Evolutionary conservation across 2,888 invertebrate genomes (phyloP), one percentile per base, ranked within the genome.

Genomic region (Toxonevra muliebris): DNA sequence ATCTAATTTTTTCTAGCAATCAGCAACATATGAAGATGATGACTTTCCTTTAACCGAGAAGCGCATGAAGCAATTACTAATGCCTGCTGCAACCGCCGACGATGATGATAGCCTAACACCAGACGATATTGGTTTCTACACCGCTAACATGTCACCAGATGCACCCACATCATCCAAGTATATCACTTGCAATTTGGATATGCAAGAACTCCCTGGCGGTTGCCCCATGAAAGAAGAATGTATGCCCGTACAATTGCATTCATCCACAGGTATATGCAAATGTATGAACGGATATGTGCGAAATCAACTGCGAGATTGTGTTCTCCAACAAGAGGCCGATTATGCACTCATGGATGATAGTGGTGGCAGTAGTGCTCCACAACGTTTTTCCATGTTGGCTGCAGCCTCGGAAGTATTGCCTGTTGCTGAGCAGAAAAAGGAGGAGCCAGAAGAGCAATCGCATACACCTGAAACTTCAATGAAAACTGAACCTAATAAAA

Each of bases 191-290:
- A 88, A 89, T 80, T 86, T 89, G 20, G 90, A 75, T 43, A 88
- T 12, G 79, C 58, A 69, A 0, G 73, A 72, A 42, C 48, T 72
- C 19, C 73, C 74, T 11, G 42, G 69, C 11, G 73, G 76, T n/a
- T 94, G 94, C 77, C 88, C 88, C 1, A 85, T 86, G 30, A 91
- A 93, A 80, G 91, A 94, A 80, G 88, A 91, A 75, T 95, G 95
- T 80, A 84, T 90, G 3, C 86, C 85, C 45, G 82, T 87, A 12
- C 84, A 80, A 64, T 76, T 84, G 0, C 90, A 91, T 79, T 86
- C 88, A 2, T 85, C 89, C 52, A 88, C 88, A 74, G 93, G 94
- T 0, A 84, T 91, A 45, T 95, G 95, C 76, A 88, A 89, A 77
- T 95, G 95, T 84, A 85, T 89, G 20, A 85, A 87, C 1, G 91